Evolutionary conservation across 1,140 invertebrate genomes (phyloP).

Genomic region (Nasonia longicornis): DNA sequence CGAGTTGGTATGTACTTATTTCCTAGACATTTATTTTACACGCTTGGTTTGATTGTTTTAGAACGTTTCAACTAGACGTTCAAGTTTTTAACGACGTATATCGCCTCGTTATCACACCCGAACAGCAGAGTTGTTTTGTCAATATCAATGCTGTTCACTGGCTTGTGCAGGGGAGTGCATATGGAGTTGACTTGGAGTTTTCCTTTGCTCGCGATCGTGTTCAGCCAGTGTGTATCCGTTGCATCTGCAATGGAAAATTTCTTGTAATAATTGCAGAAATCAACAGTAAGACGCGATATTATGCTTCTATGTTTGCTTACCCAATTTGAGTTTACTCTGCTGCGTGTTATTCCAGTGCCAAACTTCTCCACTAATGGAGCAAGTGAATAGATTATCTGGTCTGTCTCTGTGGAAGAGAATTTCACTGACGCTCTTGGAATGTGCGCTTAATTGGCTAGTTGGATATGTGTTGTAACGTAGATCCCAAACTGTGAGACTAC

Average conservation of each 20-base stretch:
- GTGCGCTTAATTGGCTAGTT: slow-evolving; percentile 83
- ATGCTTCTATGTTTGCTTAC: slow-evolving; percentile 45
- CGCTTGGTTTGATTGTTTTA: background rate
- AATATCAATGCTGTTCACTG: slow-evolving; percentile 85
- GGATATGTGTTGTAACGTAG: slow-evolving; percentile 84
- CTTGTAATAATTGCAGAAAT: background rate
- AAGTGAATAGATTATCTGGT: slow-evolving; percentile 85
- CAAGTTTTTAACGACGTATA: slow-evolving; percentile 80
- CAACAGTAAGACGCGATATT: background rate
- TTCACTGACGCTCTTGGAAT: slow-evolving; percentile 81
- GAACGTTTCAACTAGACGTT: slow-evolving; percentile 27
- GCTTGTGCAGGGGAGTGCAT: slow-evolving; percentile 77
- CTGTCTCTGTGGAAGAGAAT: slow-evolving; percentile 86
- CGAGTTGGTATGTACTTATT: background rate
- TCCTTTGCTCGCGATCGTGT: slow-evolving; percentile 75
- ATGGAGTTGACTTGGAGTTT: slow-evolving; percentile 80
- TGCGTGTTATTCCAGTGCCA: slow-evolving; percentile 84
- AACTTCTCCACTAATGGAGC: slow-evolving; percentile 82
- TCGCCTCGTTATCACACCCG: slow-evolving; percentile 86
- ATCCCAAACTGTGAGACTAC: slow-evolving; percentile 89
- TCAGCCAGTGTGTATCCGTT: slow-evolving; percentile 74
- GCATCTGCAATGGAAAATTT: slow-evolving; percentile 55
- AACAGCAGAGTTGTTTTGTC: slow-evolving; percentile 79
- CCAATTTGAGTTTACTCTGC: slow-evolving; percentile 62
- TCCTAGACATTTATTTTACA: slow-evolving; percentile 2